These are phyloP conservation scores for Aplocera efformata DNA, from an alignment of 2,888 invertebrate genomes.

Conservation along the genomic window DNA sequence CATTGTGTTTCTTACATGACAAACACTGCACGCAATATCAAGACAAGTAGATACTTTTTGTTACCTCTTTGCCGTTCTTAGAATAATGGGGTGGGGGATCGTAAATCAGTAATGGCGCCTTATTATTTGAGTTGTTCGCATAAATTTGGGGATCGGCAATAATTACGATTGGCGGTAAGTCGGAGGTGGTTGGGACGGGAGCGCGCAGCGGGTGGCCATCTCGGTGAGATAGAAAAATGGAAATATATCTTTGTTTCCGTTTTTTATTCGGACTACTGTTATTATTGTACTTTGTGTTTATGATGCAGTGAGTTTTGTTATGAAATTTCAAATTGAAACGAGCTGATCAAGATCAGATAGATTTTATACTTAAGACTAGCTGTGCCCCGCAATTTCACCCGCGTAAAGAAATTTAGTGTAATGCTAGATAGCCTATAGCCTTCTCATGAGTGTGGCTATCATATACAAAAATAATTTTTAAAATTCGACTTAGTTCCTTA, in stretches of 20 bases:
- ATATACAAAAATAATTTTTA: no score
- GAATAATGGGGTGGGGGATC: slow-evolving; percentile 52
- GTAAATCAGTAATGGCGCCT: slow-evolving; percentile 75
- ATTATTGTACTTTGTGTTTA: slow-evolving; percentile 1
- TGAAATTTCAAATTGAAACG: no score
- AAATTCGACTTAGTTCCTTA: no score
- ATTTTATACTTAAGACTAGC: no score
- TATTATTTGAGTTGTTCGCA: slow-evolving; percentile 70
- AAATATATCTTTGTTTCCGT: slow-evolving; percentile 21
- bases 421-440: no score
- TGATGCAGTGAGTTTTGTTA: no score
- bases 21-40: slow-evolving; percentile 49
- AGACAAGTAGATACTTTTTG: slow-evolving; percentile 52
- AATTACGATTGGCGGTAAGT: slow-evolving; percentile 46
- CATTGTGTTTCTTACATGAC: slow-evolving; percentile 4
- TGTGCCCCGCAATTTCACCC: no score
- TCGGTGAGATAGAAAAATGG: slow-evolving; percentile 24
- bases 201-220: slow-evolving; percentile 55
- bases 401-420: no score
- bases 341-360: no score
- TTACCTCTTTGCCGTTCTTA: slow-evolving; percentile 63
- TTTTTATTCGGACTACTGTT: slow-evolving; percentile 9
- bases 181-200: slow-evolving; percentile 29
- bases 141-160: slow-evolving; percentile 54
- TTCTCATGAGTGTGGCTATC: no score